Evolutionary conservation across 2,888 invertebrate species (phyloP).

Genomic region (Brachyptera putata): DNA sequence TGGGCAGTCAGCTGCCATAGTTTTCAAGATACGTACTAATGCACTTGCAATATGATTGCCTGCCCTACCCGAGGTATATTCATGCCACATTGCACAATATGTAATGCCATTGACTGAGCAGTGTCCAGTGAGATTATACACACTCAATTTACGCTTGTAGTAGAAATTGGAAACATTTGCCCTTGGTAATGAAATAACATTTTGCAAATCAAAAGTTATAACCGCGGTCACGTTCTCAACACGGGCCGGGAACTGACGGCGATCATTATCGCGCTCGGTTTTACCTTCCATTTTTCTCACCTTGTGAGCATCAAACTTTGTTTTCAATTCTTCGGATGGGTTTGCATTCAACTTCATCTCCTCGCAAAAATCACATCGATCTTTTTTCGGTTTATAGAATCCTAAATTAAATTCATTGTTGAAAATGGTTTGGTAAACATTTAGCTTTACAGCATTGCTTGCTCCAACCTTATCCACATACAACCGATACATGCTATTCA

Average conservation of each 20-base stretch:
- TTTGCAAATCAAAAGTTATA: not conserved
- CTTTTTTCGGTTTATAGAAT: slow-evolving; percentile 35
- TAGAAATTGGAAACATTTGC: not conserved
- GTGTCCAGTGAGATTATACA: not conserved
- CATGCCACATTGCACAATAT: slow-evolving; percentile 1
- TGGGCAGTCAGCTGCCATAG: not conserved
- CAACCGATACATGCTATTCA: slow-evolving; percentile 34
- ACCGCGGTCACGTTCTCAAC: not conserved
- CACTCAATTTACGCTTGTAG: not conserved
- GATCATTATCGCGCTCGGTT: not conserved
- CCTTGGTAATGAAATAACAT: not conserved
- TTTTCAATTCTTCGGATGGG: slow-evolving; percentile 28
- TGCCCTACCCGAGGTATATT: not conserved
- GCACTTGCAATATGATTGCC: slow-evolving; percentile 12
- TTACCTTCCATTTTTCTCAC: not conserved
- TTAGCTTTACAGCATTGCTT: slow-evolving; percentile 29
- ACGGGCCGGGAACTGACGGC: too few relatives aligned
- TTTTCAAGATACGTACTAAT: not conserved
- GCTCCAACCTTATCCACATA: slow-evolving; percentile 28
- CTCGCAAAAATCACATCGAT: slow-evolving; percentile 31
- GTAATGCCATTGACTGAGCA: not conserved
- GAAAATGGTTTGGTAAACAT: slow-evolving; percentile 33
- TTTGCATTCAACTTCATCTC: not conserved
- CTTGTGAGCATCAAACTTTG: not conserved
- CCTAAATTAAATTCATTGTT: slow-evolving; percentile 32